Conservation (phyloP, 2,113 vertebrate species). For the Petromus typicus region DNA sequence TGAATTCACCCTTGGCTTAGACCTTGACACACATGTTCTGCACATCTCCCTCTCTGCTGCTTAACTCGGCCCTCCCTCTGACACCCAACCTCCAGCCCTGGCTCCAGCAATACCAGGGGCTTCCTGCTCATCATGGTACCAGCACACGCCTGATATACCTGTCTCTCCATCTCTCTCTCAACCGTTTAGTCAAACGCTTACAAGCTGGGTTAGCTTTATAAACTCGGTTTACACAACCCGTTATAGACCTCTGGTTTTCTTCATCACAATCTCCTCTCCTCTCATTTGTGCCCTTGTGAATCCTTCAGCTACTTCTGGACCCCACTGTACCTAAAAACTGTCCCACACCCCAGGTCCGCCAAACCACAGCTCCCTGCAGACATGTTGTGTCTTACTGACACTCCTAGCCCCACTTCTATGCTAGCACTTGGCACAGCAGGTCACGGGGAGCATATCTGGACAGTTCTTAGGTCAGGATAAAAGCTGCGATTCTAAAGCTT, state of each 20-base stretch:
- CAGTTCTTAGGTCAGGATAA: background rate
- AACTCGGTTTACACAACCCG: background rate
- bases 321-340: too few species aligned
- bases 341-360: background rate
- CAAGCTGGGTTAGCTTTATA: background rate
- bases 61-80: background rate
- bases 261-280: background rate
- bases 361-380: background rate
- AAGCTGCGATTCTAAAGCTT: background rate
- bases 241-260: background rate
- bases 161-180: background rate
- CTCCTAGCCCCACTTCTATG: background rate
- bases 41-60: background rate
- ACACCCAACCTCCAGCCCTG: background rate
- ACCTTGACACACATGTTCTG: background rate
- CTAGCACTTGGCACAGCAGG: background rate
- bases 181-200: background rate
- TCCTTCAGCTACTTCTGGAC: background rate
- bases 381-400: background rate
- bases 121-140: fast-evolving
- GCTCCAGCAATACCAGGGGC: background rate
- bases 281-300: background rate
- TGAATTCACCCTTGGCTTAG: background rate
- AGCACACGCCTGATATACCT: background rate
- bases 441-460: background rate